phyloP scores from a whole-genome alignment of 2,888 invertebrate genomes.

The Anoplius nigerrimus region DNA sequence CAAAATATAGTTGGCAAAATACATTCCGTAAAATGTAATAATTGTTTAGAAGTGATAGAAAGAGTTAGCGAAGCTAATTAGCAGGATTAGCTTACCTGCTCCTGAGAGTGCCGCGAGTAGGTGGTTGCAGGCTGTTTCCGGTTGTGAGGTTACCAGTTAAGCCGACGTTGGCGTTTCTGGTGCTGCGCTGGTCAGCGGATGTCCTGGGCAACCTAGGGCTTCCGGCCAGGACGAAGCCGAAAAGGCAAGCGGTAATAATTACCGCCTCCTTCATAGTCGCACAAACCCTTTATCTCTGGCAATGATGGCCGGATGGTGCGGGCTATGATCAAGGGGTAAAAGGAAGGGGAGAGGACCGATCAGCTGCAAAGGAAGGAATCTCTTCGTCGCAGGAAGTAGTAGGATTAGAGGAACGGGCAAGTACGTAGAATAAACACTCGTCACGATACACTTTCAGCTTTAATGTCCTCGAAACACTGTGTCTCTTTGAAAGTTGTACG shows the following conservation, averaged over 20 bases:
- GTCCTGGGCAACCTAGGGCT: conserved; percentile 71
- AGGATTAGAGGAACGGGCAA: neutral
- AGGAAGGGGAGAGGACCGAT: neutral
- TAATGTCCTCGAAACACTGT: too few species aligned
- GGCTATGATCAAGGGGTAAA: neutral
- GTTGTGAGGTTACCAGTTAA: conserved; percentile 57
- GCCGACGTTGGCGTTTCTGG: conserved; percentile 62
- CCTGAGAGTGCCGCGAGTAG: conserved; percentile 62
- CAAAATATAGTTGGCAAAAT: too few species aligned
- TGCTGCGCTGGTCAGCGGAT: conserved; percentile 70
- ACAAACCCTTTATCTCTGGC: conserved; percentile 17
- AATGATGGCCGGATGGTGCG: neutral
- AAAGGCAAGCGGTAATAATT: conserved; percentile 64
- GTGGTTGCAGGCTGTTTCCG: conserved; percentile 58
- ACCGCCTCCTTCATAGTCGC: conserved; percentile 66
- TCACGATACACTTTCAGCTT: too few species aligned
- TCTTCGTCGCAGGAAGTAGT: neutral
- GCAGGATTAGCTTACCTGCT: conserved; percentile 58
- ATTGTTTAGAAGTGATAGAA: too few species aligned
- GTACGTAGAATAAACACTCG: too few species aligned
- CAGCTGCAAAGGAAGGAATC: neutral
- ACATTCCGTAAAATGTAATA: too few species aligned
- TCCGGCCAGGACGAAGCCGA: conserved; percentile 67
- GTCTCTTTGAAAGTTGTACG: too few species aligned
- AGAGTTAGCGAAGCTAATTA: too few species aligned